Evolutionary conservation across 2,113 vertebrate species (phyloP), one percentile per base, ranked within the genome.

Genomic region (Chionis minor): DNA sequence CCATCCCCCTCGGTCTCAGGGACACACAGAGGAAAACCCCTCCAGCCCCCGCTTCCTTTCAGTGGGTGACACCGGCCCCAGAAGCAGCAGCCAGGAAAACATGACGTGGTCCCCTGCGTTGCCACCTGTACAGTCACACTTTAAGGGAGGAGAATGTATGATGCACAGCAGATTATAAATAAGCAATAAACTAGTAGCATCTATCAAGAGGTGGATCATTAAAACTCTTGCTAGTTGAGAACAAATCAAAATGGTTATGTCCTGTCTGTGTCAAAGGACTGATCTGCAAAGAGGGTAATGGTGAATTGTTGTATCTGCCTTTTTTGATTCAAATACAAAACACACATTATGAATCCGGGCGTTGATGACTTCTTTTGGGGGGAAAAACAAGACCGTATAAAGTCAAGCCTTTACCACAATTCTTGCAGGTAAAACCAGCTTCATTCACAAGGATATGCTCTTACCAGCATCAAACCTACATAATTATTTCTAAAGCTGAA

Each of bases 101-200:
- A 1, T 20, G 27, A 20, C 26, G 2, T 26, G 10, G 23, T 52
- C 7, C 35, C 12, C 23, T 1, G 2, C 17, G 7, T 55, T 38
- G 12, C n/a, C 40, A 72, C 27, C 23, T 42, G 5, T 61, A 55
- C 40, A 21, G 23, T 65, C 51, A 51, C 38, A 18, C 24, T 61
- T 44, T 14, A 73, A 44, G 32, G 59, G 27, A 87, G 54, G 27
- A 15, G 59, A 51, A 35, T 18, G 3, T 70, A 33, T 11, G 30
- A 91, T 49, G 32, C 54, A 49, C 22, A 22, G 32, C 26, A 61
- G 40, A 44, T 72, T 44, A 61, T 82, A 66, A 78, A 44, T 78
- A 82, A 58, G 75, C 33, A 59, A 42, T 59, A 77, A 72, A 61
- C 17, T 49, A 15, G 33, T 61, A 52, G 27, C n/a, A 32, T 42